phyloP scores from a whole-genome alignment of 1,140 invertebrate genomes.

The Caerostris darwini region DNA sequence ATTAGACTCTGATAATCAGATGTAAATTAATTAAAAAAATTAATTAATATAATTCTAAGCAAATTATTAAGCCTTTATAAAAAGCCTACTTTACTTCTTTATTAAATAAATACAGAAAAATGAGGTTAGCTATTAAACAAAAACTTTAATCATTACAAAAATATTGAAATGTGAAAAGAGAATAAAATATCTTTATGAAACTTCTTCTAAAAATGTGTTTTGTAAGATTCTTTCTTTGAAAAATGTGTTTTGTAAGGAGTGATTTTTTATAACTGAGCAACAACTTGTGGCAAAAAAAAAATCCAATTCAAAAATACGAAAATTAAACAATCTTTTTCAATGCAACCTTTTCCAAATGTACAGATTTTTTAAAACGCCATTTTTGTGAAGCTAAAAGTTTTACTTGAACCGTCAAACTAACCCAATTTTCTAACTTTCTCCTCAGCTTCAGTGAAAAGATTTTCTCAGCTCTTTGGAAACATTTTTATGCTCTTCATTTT shows the following conservation, averaged over 20 bases:
- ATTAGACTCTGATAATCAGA: no score
- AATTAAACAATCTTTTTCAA: neutral
- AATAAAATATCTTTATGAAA: no score
- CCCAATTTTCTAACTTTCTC: slow-evolving; percentile 4
- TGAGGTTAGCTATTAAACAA: no score
- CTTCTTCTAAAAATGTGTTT: no score
- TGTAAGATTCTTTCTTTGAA: neutral
- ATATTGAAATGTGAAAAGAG: no score
- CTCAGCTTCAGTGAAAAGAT: neutral
- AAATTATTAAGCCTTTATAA: no score
- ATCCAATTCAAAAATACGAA: neutral
- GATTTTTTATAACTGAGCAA: neutral
- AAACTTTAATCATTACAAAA: no score
- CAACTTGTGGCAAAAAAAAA: neutral
- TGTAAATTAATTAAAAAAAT: no score
- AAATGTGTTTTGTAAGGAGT: neutral
- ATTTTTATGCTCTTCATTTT: neutral
- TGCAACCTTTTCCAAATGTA: neutral
- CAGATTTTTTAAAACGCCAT: neutral
- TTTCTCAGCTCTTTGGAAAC: slow-evolving; percentile 16
- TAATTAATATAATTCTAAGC: no score
- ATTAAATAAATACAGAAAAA: no score
- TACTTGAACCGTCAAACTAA: neutral
- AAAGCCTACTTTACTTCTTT: no score
- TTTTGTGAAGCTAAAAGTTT: neutral